These are phyloP conservation scores for Chorisops tibialis DNA, from an alignment of 2,888 invertebrate species.

Conservation along the genomic window DNA sequence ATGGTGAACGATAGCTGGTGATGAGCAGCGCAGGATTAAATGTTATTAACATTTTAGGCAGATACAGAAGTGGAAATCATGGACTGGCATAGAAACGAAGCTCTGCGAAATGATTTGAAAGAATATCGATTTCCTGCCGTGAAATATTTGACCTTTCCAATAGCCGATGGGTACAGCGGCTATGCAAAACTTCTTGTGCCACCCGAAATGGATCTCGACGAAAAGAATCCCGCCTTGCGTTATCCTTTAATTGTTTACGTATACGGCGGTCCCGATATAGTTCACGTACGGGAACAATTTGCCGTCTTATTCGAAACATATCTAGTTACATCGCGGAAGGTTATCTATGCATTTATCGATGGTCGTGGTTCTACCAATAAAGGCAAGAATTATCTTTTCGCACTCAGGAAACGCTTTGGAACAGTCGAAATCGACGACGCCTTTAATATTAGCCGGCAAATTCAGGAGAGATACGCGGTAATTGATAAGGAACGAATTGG, in stretches of 20 bases:
- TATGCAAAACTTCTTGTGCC: no score
- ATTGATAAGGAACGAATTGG: slow-evolving; percentile 43
- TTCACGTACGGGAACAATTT: slow-evolving; percentile 69
- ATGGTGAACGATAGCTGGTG: no score
- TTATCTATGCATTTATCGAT: slow-evolving; percentile 79
- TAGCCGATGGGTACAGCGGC: no score
- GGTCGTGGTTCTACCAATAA: slow-evolving; percentile 77
- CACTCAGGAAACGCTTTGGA: slow-evolving; percentile 76
- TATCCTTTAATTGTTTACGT: slow-evolving; percentile 74
- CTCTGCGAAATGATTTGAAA: no score
- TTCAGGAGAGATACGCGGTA: slow-evolving; percentile 37
- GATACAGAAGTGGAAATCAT: no score
- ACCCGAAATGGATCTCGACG: no score
- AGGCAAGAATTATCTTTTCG: slow-evolving; percentile 72
- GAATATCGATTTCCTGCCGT: no score
- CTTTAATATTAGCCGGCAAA: slow-evolving; percentile 59
- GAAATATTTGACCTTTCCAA: no score
- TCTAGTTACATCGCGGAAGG: slow-evolving; percentile 66
- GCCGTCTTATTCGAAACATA: slow-evolving; percentile 63
- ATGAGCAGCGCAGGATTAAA: no score
- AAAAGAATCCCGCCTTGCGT: slow-evolving; percentile 40
- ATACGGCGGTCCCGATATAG: slow-evolving; percentile 81
- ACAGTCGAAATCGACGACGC: slow-evolving; percentile 86
- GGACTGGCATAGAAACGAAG: no score
- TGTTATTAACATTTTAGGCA: no score